Conservation (phyloP, 1,140 invertebrate genomes). For the Wiebesia pumilae region DNA sequence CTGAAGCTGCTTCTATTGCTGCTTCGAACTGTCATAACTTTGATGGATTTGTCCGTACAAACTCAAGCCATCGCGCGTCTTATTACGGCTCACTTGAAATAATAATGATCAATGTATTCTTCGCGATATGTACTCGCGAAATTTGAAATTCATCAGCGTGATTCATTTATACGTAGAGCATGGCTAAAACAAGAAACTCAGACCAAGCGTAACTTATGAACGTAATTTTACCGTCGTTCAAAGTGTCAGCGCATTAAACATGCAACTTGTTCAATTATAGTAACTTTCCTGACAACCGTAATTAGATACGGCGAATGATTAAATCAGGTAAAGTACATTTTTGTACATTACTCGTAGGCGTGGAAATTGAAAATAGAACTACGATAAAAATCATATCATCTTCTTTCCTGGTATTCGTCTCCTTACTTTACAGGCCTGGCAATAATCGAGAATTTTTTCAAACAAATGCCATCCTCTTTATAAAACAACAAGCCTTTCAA, state of each 20-base stretch:
- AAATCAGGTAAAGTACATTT: not conserved
- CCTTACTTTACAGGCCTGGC: no score
- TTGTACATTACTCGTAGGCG: not conserved
- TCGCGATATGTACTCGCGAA: not conserved
- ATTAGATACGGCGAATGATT: slow-evolving; percentile 7
- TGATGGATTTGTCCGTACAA: not conserved
- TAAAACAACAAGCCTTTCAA: no score
- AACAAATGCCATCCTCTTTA: no score
- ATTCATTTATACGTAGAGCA: slow-evolving; percentile 10
- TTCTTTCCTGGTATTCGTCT: no score
- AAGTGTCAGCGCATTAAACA: slow-evolving; percentile 18
- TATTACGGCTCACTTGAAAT: not conserved
- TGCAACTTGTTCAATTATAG: slow-evolving; percentile 4
- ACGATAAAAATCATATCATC: no score
- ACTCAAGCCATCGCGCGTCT: no score
- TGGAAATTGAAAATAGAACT: not conserved
- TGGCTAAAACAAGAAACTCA: slow-evolving; percentile 4
- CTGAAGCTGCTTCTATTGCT: no score
- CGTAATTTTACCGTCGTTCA: slow-evolving; percentile 24
- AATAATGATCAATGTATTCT: not conserved
- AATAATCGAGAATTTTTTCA: no score
- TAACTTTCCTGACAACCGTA: not conserved
- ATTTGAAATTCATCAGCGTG: not conserved
- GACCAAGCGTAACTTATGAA: not conserved
- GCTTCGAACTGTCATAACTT: not conserved